phyloP scores from a whole-genome alignment of 2,113 vertebrate species.

The Heterocephalus glaber region DNA sequence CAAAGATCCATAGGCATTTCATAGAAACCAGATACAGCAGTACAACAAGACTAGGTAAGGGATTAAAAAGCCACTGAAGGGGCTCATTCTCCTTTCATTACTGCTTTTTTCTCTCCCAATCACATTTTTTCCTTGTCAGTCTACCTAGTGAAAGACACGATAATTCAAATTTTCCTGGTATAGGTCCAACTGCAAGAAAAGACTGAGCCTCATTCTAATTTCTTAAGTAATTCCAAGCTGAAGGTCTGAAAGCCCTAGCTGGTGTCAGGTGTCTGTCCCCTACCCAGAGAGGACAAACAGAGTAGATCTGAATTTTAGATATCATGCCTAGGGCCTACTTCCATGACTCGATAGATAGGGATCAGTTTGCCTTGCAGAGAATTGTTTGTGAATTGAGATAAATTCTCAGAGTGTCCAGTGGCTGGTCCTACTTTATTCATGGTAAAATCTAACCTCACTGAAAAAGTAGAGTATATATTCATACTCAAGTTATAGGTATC shows the following conservation, averaged over 20 bases:
- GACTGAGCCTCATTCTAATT: not conserved
- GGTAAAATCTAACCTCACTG: not conserved
- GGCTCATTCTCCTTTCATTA: not conserved
- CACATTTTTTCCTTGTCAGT: not conserved
- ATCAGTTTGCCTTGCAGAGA: not conserved
- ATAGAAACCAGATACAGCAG: not conserved
- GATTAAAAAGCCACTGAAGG: not conserved
- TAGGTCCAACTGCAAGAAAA: not conserved
- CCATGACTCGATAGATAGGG: not conserved
- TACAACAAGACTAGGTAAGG: not conserved
- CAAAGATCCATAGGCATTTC: not conserved
- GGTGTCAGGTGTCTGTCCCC: not conserved
- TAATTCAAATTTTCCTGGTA: not conserved
- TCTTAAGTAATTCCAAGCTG: not conserved
- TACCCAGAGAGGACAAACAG: not conserved
- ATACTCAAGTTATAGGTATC: not conserved
- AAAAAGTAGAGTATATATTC: not conserved
- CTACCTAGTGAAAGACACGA: not conserved
- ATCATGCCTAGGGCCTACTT: not conserved
- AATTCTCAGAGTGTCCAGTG: not conserved
- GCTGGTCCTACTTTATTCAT: not conserved
- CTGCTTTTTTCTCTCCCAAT: not conserved
- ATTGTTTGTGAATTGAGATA: not conserved
- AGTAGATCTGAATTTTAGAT: not conserved
- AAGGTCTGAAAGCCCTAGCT: not conserved